Conservation (phyloP, 2,888 invertebrate species). For the Litoditis marina region DNA sequence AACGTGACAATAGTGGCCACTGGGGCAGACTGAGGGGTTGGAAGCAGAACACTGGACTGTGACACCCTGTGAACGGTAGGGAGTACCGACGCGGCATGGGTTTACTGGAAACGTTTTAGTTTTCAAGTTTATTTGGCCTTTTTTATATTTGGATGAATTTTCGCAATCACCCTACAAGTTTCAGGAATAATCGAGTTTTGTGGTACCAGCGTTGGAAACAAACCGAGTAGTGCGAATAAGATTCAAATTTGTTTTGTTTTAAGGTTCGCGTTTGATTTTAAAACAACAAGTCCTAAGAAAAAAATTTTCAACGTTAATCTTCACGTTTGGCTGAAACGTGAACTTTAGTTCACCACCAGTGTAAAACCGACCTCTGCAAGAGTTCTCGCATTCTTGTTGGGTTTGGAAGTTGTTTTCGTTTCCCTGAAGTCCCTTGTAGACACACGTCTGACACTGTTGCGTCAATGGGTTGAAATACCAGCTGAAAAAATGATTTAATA, state of each 20-base stretch:
- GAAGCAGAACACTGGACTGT: slow-evolving; percentile 56
- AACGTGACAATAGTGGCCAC: slow-evolving; percentile 60
- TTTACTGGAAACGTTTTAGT: slow-evolving; percentile 47
- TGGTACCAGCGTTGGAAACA: no score
- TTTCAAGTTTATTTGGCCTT: no score
- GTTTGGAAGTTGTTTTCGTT: slow-evolving; percentile 59
- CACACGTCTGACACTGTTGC: slow-evolving; percentile 54
- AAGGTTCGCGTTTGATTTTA: no score
- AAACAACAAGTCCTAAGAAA: not conserved
- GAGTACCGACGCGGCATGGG: slow-evolving; percentile 56
- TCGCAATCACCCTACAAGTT: no score
- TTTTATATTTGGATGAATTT: no score
- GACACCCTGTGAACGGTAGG: slow-evolving; percentile 55
- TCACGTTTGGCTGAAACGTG: not conserved
- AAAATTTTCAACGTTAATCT: not conserved
- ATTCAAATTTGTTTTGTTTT: no score
- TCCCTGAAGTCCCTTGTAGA: slow-evolving; percentile 52
- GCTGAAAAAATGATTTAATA: slow-evolving; percentile 26
- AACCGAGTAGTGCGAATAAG: no score
- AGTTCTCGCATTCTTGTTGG: slow-evolving; percentile 50
- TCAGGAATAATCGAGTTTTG: no score
- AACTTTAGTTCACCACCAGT: no score
- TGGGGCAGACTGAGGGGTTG: slow-evolving; percentile 48
- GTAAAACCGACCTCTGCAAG: slow-evolving; percentile 38
- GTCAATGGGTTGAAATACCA: slow-evolving; percentile 59